Conservation (phyloP, 2,797 vertebrate genomes). For the Holocentrus rufus region DNA sequence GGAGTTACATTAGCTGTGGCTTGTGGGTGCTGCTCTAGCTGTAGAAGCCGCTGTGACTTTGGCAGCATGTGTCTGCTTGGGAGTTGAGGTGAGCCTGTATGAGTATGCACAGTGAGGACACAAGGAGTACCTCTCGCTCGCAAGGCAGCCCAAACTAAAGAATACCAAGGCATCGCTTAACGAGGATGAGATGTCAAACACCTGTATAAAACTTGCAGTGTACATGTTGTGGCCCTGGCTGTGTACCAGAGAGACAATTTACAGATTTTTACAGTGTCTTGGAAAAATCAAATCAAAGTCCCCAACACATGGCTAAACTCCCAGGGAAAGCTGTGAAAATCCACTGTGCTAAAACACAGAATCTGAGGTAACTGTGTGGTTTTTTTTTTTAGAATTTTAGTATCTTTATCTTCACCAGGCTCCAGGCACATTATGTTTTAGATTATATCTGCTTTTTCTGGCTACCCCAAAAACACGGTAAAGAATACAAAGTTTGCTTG, state of each 20-base stretch:
- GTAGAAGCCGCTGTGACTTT: constrained; percentile 56
- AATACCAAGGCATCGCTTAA: constrained; percentile 11
- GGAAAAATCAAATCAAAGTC: background rate
- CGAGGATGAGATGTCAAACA: constrained; percentile 28
- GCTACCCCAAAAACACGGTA: background rate
- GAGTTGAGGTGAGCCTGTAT: constrained; percentile 68
- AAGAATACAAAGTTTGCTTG: background rate
- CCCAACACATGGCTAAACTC: background rate
- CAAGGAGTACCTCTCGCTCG: constrained; percentile 75
- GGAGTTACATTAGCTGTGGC: constrained; percentile 61
- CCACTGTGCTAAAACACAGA: background rate
- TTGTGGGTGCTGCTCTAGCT: constrained; percentile 71
- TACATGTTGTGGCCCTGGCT: constrained; percentile 44
- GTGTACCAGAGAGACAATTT: constrained; percentile 26
- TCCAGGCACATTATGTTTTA: background rate
- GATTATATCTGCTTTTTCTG: background rate
- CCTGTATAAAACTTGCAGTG: constrained; percentile 40
- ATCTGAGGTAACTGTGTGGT: background rate
- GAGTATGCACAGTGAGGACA: constrained; percentile 78
- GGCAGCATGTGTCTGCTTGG: constrained; percentile 69
- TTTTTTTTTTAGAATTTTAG: background rate
- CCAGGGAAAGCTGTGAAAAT: background rate
- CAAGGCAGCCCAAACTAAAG: constrained; percentile 61
- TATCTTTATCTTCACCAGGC: constrained; percentile 9
- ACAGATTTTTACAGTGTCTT: constrained; percentile 26